phyloP scores from a whole-genome alignment of 2,888 invertebrate species.

The Asteroscopus sphinx region DNA sequence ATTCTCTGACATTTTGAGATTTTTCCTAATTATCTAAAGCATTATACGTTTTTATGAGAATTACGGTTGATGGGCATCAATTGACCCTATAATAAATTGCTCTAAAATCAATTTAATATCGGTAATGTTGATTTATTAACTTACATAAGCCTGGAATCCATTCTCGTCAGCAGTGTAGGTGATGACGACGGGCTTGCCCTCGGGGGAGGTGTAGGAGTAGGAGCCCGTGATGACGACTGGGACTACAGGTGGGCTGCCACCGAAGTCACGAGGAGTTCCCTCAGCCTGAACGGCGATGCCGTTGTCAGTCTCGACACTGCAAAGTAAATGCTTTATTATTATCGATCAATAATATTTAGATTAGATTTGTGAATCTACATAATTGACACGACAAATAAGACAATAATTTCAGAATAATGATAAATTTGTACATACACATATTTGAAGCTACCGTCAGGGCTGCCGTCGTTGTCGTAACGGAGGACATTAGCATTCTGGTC shows the following conservation, averaged over 20 bases:
- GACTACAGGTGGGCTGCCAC: conserved; percentile 77
- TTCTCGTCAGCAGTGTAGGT: conserved; percentile 92
- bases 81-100: not conserved
- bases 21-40: no score
- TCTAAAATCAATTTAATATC: conserved; percentile 1
- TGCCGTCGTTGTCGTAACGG: conserved; percentile 76
- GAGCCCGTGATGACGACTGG: conserved; percentile 85
- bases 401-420: not conserved
- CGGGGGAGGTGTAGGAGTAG: conserved; percentile 90
- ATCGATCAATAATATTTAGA: not conserved
- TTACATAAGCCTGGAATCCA: conserved; percentile 91
- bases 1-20: conserved; percentile 12
- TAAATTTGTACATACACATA: conserved; percentile 77
- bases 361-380: no score
- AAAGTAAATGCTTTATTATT: conserved; percentile 28
- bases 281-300: conserved; percentile 91
- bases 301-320: conserved; percentile 91
- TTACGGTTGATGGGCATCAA: not conserved
- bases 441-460: conserved; percentile 85
- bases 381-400: no score
- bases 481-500: conserved; percentile 74
- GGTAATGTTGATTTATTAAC: conserved; percentile 21
- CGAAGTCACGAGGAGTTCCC: conserved; percentile 88
- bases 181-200: conserved; percentile 90
- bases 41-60: conserved; percentile 6